Conservation (phyloP, 2,797 vertebrate genomes). For the Heliangelus exortis region DNA sequence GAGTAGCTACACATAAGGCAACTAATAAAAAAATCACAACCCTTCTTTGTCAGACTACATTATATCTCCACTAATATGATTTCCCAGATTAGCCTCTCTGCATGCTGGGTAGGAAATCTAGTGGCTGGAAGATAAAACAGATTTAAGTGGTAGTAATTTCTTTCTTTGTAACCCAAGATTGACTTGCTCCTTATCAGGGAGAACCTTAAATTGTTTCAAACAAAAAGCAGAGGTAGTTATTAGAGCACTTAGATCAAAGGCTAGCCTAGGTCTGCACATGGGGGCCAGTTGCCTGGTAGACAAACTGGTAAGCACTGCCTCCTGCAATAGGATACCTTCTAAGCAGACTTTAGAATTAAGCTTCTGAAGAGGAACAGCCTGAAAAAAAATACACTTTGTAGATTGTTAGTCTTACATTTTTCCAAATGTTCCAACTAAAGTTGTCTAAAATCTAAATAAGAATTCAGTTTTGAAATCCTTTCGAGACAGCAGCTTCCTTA, state of each 20-base stretch:
- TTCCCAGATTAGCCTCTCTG: conserved; percentile 42
- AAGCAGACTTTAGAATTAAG: not conserved
- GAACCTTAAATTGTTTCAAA: conserved; percentile 58
- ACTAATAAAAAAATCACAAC: conserved; percentile 44
- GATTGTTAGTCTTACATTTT: not conserved
- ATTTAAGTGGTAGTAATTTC: conserved; percentile 60
- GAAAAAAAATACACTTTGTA: not conserved
- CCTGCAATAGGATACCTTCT: conserved; percentile 10
- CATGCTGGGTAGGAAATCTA: conserved; percentile 50
- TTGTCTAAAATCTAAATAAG: not conserved
- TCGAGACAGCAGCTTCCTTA: not conserved
- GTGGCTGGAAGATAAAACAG: conserved; percentile 52
- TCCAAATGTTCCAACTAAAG: not conserved
- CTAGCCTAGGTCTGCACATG: conserved; percentile 28
- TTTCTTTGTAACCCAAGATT: conserved; percentile 65
- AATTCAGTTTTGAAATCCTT: not conserved
- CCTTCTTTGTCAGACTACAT: conserved; percentile 31
- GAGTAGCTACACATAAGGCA: not conserved
- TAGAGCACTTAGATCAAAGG: conserved; percentile 69
- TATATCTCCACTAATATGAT: conserved; percentile 39
- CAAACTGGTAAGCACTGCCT: not conserved
- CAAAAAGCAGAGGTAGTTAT: conserved; percentile 59
- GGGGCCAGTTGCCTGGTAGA: not conserved
- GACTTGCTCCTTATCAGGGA: conserved; percentile 67
- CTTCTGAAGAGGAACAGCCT: not conserved